phyloP scores from a whole-genome alignment of 2,113 vertebrate species.

The Cacatua alba region DNA sequence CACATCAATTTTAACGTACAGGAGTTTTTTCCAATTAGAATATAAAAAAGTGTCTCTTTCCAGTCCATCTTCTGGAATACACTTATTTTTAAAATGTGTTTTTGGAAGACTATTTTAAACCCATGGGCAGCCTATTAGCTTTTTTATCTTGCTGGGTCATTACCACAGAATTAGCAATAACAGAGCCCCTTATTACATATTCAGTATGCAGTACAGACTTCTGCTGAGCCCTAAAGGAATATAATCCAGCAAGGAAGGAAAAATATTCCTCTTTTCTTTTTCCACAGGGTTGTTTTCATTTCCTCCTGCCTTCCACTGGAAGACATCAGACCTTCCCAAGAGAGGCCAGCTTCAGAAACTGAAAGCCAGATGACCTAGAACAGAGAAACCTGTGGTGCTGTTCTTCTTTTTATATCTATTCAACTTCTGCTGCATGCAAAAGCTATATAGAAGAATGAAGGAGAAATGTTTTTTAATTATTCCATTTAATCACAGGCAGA shows the following conservation, averaged over 20 bases:
- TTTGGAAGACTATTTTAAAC: conserved; percentile 31
- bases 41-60: not conserved
- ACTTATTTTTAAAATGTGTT: conserved; percentile 20
- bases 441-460: not conserved
- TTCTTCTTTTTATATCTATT: not conserved
- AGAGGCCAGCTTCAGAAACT: not conserved
- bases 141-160: conserved; percentile 40
- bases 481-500: not conserved
- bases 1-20: not conserved
- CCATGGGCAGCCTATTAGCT: not conserved
- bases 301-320: conserved; percentile 40
- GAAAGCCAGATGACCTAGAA: conserved; percentile 35
- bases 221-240: conserved; percentile 21
- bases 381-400: not conserved
- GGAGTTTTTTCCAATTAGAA: not conserved
- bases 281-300: conserved; percentile 46
- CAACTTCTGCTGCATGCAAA: not conserved
- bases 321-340: conserved; percentile 39
- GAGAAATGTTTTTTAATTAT: conserved; percentile 5
- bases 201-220: not conserved
- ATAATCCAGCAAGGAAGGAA: conserved; percentile 12
- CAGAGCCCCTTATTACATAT: conserved; percentile 4
- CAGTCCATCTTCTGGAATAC: conserved; percentile 16
- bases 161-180: conserved; percentile 49
- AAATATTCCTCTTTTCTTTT: conserved; percentile 59